Evolutionary conservation across 2,888 invertebrate species (phyloP), one percentile per base, ranked within the genome.

Genomic region (Standfussiana lucernea): DNA sequence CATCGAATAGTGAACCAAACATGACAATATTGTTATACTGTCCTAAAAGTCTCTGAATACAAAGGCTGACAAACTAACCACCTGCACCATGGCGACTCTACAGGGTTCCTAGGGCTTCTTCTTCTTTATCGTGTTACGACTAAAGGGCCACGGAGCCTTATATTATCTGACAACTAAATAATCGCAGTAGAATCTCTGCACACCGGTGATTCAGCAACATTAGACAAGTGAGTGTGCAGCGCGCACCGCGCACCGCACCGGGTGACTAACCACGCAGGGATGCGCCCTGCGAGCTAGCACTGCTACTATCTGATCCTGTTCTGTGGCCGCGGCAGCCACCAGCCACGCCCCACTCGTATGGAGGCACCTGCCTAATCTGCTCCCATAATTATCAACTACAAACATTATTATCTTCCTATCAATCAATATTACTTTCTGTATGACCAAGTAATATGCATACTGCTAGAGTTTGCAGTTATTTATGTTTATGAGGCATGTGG

Each of bases 221-320:
- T n/a, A n/a, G 28, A 8, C 32, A 18, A 53, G 21, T 61, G 79
- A 59, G 42, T 76, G 75, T 68, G 28, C 73, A 35, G n/a, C n/a
- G 47, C 10, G 64, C 53, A 28, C 18, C 8, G 6, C 4, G 21
- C 53, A 42, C 45, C 42, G 56, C 13, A 15, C 56, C 32, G 70
- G 53, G n/a, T 42, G 88, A 86, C 74, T 86, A 81, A 88, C 72
- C 32, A 71, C 61, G 76, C 62, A n/a, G 85, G 88, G 76, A 87
- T 83, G 81, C 69, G 28, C 42, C 62, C 71, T 4, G 42, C 35
- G 45, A 50, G 45, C 50, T 32, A n/a, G n/a, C n/a, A n/a, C n/a
- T n/a, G n/a, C n/a, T 3, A 18, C 6, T 32, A 24, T 18, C 24
- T n/a, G 24, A 50, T n/a, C 11, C 7, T 50, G 6, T 32, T 3